These are phyloP conservation scores for Xiphydria camelus DNA, from an alignment of 2,888 invertebrate species.

Conservation along the genomic window DNA sequence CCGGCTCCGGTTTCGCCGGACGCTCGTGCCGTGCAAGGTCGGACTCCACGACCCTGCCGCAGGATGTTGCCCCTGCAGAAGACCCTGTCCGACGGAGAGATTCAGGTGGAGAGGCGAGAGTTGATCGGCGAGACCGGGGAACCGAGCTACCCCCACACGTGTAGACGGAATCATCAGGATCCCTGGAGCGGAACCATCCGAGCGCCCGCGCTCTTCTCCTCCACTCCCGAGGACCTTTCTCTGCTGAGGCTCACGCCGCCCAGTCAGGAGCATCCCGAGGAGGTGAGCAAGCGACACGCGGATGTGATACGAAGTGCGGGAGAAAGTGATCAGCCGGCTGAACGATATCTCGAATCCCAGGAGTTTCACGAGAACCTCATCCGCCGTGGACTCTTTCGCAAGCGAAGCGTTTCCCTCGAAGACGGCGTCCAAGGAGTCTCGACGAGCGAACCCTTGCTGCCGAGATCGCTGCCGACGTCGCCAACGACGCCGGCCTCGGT, in stretches of 20 bases:
- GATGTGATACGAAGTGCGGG: not conserved
- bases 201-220: constrained; percentile 53
- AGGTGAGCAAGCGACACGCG: constrained; percentile 38
- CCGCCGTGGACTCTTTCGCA: constrained; percentile 75
- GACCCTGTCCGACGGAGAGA: constrained; percentile 81
- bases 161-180: constrained; percentile 53
- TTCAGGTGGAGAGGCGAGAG: constrained; percentile 61
- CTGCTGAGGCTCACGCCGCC: constrained; percentile 44
- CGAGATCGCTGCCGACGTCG: constrained; percentile 69
- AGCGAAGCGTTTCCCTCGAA: constrained; percentile 74
- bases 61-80: constrained; percentile 66
- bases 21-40: constrained; percentile 58
- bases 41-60: constrained; percentile 52
- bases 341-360: constrained; percentile 45
- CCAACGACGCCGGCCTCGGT: constrained; percentile 58
- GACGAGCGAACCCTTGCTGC: constrained; percentile 56
- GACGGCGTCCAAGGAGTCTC: constrained; percentile 59
- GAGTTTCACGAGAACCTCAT: constrained; percentile 83
- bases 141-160: constrained; percentile 55
- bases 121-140: constrained; percentile 56
- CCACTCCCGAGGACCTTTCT: constrained; percentile 54
- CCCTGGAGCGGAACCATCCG: constrained; percentile 48
- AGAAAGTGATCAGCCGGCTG: not conserved
- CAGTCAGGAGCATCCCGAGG: constrained; percentile 49
- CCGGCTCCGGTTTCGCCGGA: constrained; percentile 72